Evolutionary conservation across 2,888 invertebrate genomes (phyloP).

Genomic region (Chorisops tibialis): DNA sequence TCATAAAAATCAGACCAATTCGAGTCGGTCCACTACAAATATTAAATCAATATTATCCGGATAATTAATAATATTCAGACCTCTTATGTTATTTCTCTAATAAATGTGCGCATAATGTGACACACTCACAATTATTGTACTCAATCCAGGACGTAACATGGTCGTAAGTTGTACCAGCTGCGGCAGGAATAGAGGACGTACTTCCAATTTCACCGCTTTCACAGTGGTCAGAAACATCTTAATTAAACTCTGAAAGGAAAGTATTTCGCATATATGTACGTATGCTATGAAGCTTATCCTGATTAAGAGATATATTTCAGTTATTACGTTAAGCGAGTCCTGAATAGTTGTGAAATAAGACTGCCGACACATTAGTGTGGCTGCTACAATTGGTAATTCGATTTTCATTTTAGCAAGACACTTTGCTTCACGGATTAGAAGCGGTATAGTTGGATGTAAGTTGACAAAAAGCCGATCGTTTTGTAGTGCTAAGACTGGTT

Average conservation of each 20-base stretch:
- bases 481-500: constrained; percentile 48
- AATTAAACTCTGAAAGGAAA: constrained; percentile 62
- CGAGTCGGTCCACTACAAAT: constrained; percentile 72
- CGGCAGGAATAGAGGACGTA: constrained; percentile 84
- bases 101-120: constrained; percentile 35
- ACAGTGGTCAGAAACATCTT: constrained; percentile 72
- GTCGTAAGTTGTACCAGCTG: constrained; percentile 81
- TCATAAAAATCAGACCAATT: constrained; percentile 78
- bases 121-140: constrained; percentile 56
- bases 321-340: constrained; percentile 68
- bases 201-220: constrained; percentile 76
- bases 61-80: background rate
- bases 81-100: too few species aligned
- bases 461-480: constrained; percentile 70
- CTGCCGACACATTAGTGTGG: constrained; percentile 72
- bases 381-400: constrained; percentile 76
- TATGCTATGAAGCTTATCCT: background rate
- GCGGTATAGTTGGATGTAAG: constrained; percentile 69
- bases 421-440: constrained; percentile 80
- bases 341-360: constrained; percentile 73
- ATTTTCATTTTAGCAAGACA: constrained; percentile 78
- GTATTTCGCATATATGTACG: background rate
- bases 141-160: constrained; percentile 77
- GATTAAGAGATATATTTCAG: background rate
- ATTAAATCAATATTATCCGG: background rate